These are phyloP conservation scores for Toxotes chatareus DNA, from an alignment of 2,113 vertebrate species.

Conservation along the genomic window DNA sequence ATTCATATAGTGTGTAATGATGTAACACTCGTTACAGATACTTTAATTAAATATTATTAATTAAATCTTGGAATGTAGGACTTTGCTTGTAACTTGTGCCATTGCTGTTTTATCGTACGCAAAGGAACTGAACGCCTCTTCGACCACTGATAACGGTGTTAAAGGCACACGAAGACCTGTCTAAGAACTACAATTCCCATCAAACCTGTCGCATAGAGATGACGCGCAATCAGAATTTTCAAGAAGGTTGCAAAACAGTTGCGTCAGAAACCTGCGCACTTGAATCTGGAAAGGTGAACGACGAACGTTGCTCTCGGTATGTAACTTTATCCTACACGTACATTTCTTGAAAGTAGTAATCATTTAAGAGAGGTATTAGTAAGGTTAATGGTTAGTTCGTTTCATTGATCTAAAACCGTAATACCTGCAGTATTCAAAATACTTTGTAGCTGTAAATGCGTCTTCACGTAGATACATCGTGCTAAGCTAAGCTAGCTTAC, in stretches of 20 bases:
- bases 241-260: conserved; percentile 69
- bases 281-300: conserved; percentile 61
- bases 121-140: neutral
- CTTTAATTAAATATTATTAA: no score
- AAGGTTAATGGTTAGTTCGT: neutral
- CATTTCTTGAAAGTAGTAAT: neutral
- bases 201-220: conserved; percentile 51
- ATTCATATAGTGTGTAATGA: no score
- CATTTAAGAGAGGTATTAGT: accelerated
- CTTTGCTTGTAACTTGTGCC: no score
- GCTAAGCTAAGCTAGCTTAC: conserved; percentile 28
- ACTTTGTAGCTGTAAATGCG: neutral
- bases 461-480: neutral
- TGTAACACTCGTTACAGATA: no score
- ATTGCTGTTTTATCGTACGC: no score
- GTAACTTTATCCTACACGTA: neutral
- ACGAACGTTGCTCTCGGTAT: conserved; percentile 33
- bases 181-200: conserved; percentile 59
- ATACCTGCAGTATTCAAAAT: no score
- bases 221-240: conserved; percentile 71
- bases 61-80: no score
- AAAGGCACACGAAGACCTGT: neutral
- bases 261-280: conserved; percentile 72
- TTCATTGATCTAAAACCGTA: accelerated
- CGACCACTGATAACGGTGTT: neutral